Conservation (phyloP, 2,888 invertebrate species). For the Acleris laterana region DNA sequence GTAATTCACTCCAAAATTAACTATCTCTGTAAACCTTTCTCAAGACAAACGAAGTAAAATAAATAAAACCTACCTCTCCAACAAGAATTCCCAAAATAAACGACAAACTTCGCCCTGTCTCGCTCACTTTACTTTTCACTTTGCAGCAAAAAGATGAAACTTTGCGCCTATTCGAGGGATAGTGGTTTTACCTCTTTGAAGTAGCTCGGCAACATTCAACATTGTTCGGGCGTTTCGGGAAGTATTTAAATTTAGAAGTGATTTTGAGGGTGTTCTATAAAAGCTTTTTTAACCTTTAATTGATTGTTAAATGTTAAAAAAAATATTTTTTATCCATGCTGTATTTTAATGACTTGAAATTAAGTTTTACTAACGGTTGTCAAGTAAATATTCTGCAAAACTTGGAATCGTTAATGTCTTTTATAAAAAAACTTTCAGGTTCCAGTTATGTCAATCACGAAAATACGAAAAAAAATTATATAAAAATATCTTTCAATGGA, state of each 20-base stretch:
- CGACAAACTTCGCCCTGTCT: slow-evolving; percentile 21
- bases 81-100: slow-evolving; percentile 2
- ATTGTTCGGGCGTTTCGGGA: slow-evolving; percentile 19
- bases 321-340: too few relatives aligned
- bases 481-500: too few relatives aligned
- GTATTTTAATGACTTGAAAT: too few relatives aligned
- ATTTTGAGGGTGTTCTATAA: neutral
- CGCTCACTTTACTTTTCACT: slow-evolving; percentile 30
- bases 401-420: too few relatives aligned
- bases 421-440: too few relatives aligned
- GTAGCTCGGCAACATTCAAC: slow-evolving; percentile 10
- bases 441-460: too few relatives aligned
- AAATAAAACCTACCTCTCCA: neutral
- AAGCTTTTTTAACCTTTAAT: neutral
- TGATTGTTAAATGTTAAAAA: neutral
- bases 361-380: too few relatives aligned
- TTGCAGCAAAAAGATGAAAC: slow-evolving; percentile 26
- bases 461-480: too few relatives aligned
- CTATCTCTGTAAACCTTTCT: neutral
- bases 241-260: slow-evolving; percentile 11
- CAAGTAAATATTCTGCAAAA: too few relatives aligned
- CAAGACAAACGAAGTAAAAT: neutral
- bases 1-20: too few relatives aligned
- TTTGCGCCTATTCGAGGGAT: slow-evolving; percentile 19
- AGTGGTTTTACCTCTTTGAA: slow-evolving; percentile 36